Evolutionary conservation across 2,888 invertebrate species (phyloP).

Genomic region (Eucriotettix oculatus): DNA sequence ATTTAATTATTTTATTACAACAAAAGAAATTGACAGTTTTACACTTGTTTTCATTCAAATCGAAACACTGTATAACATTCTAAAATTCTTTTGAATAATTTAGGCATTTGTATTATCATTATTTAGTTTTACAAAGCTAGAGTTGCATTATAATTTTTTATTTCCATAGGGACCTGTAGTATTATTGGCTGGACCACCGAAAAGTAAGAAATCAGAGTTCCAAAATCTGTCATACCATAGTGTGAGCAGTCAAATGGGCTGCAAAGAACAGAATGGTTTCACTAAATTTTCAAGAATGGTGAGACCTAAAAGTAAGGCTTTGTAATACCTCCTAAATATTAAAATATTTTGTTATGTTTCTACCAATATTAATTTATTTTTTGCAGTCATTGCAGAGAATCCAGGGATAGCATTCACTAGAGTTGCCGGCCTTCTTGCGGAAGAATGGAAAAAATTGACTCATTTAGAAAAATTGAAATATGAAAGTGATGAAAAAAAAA

Average conservation of each 20-base stretch:
- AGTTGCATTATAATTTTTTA: no score
- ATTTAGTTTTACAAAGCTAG: no score
- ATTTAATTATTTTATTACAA: no score
- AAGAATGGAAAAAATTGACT: constrained; percentile 23
- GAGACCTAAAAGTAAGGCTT: constrained; percentile 22
- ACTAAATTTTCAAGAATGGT: constrained; percentile 23
- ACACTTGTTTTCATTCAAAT: no score
- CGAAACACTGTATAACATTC: no score
- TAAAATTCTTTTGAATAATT: no score
- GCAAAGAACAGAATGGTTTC: constrained; percentile 20
- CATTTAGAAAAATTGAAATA: constrained; percentile 21
- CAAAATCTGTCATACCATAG: constrained; percentile 11
- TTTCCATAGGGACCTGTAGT: not conserved
- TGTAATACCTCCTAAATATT: not conserved
- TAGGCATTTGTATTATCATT: no score
- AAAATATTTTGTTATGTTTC: not conserved
- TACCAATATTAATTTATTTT: not conserved
- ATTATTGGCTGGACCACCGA: not conserved
- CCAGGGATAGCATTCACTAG: constrained; percentile 21
- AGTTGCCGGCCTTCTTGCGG: constrained; percentile 23
- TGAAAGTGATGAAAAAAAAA: not conserved
- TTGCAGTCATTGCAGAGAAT: constrained; percentile 19
- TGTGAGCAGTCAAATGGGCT: constrained; percentile 20
- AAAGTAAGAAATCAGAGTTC: not conserved
- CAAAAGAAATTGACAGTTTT: no score